Evolutionary conservation across 1,140 invertebrate genomes (phyloP), one percentile per base, ranked within the genome.

Genomic region (Nasonia giraulti): DNA sequence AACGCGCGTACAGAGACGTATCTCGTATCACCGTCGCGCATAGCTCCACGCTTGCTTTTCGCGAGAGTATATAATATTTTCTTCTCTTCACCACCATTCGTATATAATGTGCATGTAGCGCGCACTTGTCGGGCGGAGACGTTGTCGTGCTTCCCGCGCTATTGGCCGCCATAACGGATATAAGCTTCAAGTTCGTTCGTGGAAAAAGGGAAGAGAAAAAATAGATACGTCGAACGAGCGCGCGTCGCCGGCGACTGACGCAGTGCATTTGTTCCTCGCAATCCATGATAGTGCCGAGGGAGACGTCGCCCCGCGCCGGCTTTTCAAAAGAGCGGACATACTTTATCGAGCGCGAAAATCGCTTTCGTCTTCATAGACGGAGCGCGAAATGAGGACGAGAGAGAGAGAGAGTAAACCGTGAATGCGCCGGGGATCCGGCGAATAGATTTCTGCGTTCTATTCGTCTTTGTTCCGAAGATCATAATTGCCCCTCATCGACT

Each of bases 311-410:
- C 33, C 33, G 33, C 33, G 33, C 5, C 14, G 71, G 27, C 20
- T 76, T 81, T 77, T 40, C 71, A n/a, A 80, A 77, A 81, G 69
- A 84, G 69, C 68, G 44, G 79, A 85, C 73, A 77, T 85, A 77
- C 80, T 85, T 85, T 69, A 81, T 85, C 84, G 73, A 81, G 50
- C 62, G 84, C 80, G 62, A 84, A 74, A 80, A 84, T 84, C 55
- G 66, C 68, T 83, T 62, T 78, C 82, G 62, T 83, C 82, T 83
- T 78, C 78, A 77, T 78, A 77, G 40, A 40, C 23, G 73, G 74
- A 84, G 47, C 37, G 73, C 14, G 31, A n/a, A 55, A 71, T 17
- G 74, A 31, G 40, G 74, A 75, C 37, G 37, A 76, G 23, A 17
- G 27, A 27, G 27, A 27, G 27, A 27, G 27, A 27, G 40, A 69